Evolutionary conservation across 2,797 vertebrate genomes (phyloP).

Genomic region (Apodemus agrarius): DNA sequence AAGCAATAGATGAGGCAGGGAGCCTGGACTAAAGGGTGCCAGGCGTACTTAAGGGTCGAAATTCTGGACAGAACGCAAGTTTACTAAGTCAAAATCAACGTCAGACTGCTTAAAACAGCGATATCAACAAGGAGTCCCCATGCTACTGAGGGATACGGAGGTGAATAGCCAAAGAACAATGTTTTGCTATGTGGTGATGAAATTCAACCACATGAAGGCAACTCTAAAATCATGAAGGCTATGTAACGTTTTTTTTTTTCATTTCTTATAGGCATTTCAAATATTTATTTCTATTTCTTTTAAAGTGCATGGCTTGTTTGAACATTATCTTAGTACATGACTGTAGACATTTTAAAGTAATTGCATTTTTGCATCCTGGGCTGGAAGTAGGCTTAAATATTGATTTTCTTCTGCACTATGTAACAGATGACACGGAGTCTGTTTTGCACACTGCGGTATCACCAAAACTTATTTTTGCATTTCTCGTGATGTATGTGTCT

Average conservation of each 20-base stretch:
- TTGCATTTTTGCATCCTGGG: conserved; percentile 61
- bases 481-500: not conserved
- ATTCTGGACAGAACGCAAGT: not conserved
- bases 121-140: not conserved
- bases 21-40: not conserved
- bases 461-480: conserved; percentile 54
- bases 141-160: not conserved
- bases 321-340: conserved; percentile 62
- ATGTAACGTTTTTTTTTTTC: conserved; percentile 39
- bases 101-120: conserved; percentile 34
- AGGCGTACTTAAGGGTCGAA: not conserved
- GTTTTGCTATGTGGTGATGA: conserved; percentile 43
- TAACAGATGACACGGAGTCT: conserved; percentile 44
- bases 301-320: conserved; percentile 52
- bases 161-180: conserved; percentile 29
- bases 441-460: conserved; percentile 17
- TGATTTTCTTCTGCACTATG: conserved; percentile 61
- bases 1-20: not conserved
- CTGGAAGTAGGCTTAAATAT: conserved; percentile 61
- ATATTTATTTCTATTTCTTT: conserved; percentile 73
- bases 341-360: conserved; percentile 71
- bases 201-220: conserved; percentile 22
- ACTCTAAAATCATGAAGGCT: conserved; percentile 47
- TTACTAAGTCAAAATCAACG: conserved; percentile 14
- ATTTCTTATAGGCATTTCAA: conserved; percentile 66